Evolutionary conservation across 2,113 vertebrate genomes (phyloP).

Genomic region (Oreotragus oreotragus): DNA sequence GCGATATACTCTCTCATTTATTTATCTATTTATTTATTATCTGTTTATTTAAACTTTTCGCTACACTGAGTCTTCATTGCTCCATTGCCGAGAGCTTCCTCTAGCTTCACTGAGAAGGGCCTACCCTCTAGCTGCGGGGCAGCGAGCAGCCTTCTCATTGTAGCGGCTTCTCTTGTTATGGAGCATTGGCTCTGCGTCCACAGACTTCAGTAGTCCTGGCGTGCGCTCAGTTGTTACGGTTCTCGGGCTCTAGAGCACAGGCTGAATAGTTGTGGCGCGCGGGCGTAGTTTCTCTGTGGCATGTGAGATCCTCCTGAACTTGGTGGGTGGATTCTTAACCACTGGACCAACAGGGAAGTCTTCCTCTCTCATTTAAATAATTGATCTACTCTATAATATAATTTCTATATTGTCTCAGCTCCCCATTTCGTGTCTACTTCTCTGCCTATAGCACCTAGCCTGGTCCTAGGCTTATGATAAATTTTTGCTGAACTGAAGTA

Average conservation of each 20-base stretch:
- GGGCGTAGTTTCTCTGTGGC: neutral
- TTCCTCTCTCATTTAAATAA: neutral
- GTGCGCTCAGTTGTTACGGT: neutral
- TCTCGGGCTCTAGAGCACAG: neutral
- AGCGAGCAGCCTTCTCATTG: neutral
- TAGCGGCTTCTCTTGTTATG: neutral
- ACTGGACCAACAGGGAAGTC: neutral
- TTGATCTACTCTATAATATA: neutral
- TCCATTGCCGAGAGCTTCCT: neutral
- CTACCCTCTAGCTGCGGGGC: neutral
- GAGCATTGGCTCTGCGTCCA: neutral
- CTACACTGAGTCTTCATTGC: neutral
- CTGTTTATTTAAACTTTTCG: neutral
- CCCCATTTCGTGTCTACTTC: neutral
- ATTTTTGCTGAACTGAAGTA: neutral
- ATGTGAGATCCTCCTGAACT: neutral
- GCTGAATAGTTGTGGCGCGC: neutral
- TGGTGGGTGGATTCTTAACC: neutral
- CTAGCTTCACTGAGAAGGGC: neutral
- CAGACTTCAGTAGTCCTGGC: neutral
- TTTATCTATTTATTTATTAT: neutral
- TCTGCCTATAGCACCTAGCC: neutral
- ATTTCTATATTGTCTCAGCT: neutral
- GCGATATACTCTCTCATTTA: neutral
- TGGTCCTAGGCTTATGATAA: neutral